phyloP scores from a whole-genome alignment of 2,797 vertebrate species.

The Microchirus variegatus region DNA sequence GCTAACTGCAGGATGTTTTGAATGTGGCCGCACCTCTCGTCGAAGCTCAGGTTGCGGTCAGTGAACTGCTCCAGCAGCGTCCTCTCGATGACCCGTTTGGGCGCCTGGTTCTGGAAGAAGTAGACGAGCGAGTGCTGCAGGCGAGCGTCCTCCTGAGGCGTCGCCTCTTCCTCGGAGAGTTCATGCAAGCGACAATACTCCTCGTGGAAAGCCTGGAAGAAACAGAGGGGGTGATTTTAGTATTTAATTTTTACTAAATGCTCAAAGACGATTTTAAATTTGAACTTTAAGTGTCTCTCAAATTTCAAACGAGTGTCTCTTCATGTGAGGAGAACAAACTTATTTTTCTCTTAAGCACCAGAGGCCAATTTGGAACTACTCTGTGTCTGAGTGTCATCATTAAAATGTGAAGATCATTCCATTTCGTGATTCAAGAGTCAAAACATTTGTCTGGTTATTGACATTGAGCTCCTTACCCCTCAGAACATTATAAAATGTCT shows the following conservation, averaged over 20 bases:
- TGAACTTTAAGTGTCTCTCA: background rate
- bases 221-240: rapidly evolving
- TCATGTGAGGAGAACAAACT: background rate
- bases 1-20: background rate
- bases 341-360: too few relatives aligned
- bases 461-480: background rate
- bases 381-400: too few relatives aligned
- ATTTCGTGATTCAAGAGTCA: too few relatives aligned
- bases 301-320: background rate
- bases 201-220: constrained; percentile 90
- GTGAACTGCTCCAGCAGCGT: constrained; percentile 96
- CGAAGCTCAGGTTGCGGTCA: constrained; percentile 95
- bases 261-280: background rate
- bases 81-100: constrained; percentile 90
- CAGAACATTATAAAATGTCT: background rate
- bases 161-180: constrained; percentile 87
- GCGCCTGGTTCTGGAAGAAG: constrained; percentile 93
- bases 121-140: constrained; percentile 94
- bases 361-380: too few relatives aligned
- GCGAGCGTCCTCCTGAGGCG: constrained; percentile 87
- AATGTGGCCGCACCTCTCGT: constrained; percentile 84
- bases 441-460: background rate
- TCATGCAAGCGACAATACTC: constrained; percentile 91
- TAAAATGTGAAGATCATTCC: too few relatives aligned
- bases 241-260: background rate